A percentile compares a stretch with the other conserved stretches of the same genome.
Conservation (phyloP, 2,797 vertebrate genomes). For the Sebastes vulpes region DNA sequence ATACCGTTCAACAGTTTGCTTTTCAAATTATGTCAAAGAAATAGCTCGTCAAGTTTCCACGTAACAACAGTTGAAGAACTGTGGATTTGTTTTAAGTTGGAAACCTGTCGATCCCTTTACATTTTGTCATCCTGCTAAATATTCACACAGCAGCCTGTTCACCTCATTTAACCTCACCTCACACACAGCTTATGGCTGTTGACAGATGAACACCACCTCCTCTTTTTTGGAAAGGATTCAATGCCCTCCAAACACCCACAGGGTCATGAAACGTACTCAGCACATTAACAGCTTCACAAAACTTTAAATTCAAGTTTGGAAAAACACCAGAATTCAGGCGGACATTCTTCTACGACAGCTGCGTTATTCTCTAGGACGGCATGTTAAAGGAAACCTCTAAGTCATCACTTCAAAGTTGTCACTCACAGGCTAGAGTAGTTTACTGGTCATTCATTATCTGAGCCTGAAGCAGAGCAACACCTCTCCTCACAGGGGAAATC, state of each 20-base stretch:
- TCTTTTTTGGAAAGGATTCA: slow-evolving; percentile 8
- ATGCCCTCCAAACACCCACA: neutral
- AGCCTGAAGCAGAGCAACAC: slow-evolving; percentile 27
- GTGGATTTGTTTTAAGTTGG: neutral
- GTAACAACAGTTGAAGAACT: neutral
- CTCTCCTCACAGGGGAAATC: slow-evolving; percentile 44
- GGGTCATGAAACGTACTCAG: slow-evolving; percentile 3
- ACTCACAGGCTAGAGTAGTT: slow-evolving; percentile 20
- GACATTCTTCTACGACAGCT: slow-evolving; percentile 26
- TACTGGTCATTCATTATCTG: slow-evolving; percentile 47
- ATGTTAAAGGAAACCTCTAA: slow-evolving; percentile 47
- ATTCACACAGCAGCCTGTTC: slow-evolving; percentile 4
- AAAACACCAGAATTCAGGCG: neutral
- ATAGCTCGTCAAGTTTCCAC: neutral
- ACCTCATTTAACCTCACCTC: slow-evolving; percentile 25
- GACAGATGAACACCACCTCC: slow-evolving; percentile 33
- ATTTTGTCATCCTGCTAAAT: neutral
- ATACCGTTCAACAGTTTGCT: neutral
- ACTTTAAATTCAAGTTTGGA: slow-evolving; percentile 3
- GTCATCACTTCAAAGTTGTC: slow-evolving; percentile 53
- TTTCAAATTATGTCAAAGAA: neutral
- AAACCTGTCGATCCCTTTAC: neutral
- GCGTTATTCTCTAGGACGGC: slow-evolving; percentile 15
- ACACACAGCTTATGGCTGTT: slow-evolving; percentile 2
- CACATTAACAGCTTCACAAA: neutral